Evolutionary conservation across 2,797 vertebrate genomes (phyloP).

Genomic region (Hoplostethus mediterraneus): DNA sequence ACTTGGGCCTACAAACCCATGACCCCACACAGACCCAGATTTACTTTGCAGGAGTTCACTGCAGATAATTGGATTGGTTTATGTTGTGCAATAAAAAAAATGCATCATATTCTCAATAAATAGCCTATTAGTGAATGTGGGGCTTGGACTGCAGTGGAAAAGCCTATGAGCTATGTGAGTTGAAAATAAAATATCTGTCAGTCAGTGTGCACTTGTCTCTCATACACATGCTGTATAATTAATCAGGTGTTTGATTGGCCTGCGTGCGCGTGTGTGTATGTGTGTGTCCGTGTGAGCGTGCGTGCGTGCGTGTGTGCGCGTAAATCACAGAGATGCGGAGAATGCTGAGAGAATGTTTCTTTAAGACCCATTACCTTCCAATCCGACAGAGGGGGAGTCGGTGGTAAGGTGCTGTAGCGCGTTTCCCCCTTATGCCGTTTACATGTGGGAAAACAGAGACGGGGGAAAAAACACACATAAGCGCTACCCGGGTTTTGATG

Average conservation of each 20-base stretch:
- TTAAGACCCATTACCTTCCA: constrained; percentile 86
- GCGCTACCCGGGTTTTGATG: constrained; percentile 53
- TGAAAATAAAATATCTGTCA: constrained; percentile 3
- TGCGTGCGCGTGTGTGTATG: constrained; percentile 50
- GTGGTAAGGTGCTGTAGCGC: constrained; percentile 80
- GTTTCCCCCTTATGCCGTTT: constrained; percentile 77
- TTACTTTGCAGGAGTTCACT: no score
- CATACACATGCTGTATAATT: constrained; percentile 58
- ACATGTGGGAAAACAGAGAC: constrained; percentile 75
- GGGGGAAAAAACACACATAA: constrained; percentile 30
- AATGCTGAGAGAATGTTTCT: constrained; percentile 84
- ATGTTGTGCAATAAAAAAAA: no score
- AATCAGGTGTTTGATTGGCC: constrained; percentile 73
- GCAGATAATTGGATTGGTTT: no score
- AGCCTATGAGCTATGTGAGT: not conserved
- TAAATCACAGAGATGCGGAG: constrained; percentile 82
- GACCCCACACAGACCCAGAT: no score
- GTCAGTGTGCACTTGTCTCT: constrained; percentile 42
- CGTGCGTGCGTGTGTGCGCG: constrained; percentile 44
- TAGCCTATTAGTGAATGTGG: not conserved
- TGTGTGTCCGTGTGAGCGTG: constrained; percentile 24
- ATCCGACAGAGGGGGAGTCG: constrained; percentile 79
- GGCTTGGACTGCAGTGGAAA: not conserved
- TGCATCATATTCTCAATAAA: not conserved
- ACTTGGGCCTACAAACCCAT: constrained; percentile 25